phyloP scores from a whole-genome alignment of 92 coral and sea anemone genomes.

The Palythoa caribaeorum region DNA sequence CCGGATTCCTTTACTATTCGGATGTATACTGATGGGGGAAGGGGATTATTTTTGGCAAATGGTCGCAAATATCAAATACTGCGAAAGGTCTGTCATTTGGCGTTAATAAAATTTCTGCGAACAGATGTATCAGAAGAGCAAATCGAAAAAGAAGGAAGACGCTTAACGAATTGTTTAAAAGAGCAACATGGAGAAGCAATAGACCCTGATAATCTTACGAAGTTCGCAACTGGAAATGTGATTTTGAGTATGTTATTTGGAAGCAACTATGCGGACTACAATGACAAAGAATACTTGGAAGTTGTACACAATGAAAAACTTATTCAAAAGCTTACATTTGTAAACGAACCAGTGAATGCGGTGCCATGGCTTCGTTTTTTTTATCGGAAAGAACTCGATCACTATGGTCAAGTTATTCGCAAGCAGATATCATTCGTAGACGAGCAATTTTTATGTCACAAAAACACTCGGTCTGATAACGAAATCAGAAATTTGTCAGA shows the following conservation, averaged over 20 bases:
- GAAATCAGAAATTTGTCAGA: neutral
- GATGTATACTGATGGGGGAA: conserved; percentile 6
- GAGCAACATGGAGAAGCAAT: conserved; percentile 51
- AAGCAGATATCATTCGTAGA: neutral
- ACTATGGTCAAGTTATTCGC: neutral
- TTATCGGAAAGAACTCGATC: neutral
- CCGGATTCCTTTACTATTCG: conserved; percentile 28
- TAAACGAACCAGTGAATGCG: conserved; percentile 61
- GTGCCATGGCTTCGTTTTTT: conserved; percentile 41
- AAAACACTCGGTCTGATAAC: neutral
- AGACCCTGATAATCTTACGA: conserved; percentile 46
- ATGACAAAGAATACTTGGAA: conserved; percentile 40
- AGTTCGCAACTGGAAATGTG: conserved; percentile 73
- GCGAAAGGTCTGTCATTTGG: conserved; percentile 60
- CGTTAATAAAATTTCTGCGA: conserved; percentile 65
- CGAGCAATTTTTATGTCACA: neutral
- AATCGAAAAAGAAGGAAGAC: conserved; percentile 55
- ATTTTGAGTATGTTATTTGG: conserved; percentile 74
- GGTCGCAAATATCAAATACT: conserved; percentile 35
- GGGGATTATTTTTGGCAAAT: conserved; percentile 20
- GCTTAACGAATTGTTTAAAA: conserved; percentile 48
- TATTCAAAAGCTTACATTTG: conserved; percentile 50
- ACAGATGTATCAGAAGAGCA: conserved; percentile 53
- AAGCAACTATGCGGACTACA: conserved; percentile 38
- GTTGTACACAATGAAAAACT: conserved; percentile 55